Evolutionary conservation across 2,113 vertebrate species (phyloP), one percentile per base, ranked within the genome.

Genomic region (Phaethornis superciliosus): DNA sequence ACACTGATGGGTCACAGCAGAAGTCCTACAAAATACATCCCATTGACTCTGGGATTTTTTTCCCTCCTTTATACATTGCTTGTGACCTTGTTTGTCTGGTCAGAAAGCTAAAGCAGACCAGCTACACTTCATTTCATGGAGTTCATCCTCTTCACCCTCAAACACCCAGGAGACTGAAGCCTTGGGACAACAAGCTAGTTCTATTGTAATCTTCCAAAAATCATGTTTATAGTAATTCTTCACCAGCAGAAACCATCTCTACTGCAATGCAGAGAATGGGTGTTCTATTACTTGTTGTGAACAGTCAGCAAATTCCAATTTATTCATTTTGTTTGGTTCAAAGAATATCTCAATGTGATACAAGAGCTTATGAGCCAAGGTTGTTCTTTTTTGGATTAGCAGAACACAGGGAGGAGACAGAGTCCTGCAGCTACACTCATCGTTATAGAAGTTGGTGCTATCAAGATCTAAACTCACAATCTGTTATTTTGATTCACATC

Each of bases 221-320:
- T 78, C 2, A 65, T 14, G 37, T 46, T 63, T 23, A 15, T 4
- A 55, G 59, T 21, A 6, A 69, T 22, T 59, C 63, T 30, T 52
- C 22, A 51, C 27, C 22, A n/a, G 51, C 30, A 62, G 88, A 88
- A 37, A 13, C 64, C n/a, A 78, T 30, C 42, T 59, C 33, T 49
- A 22, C 94, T 86, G 91, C 95, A 89, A 90, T 78, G 75, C 95
- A 97, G 85, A 44, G 81, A 81, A 68, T 0, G 2, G 44, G 90
- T 2, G 0, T 32, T 74, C 23, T 51, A 78, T 10, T 49, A 58
- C 88, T 83, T 56, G 59, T 10, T 59, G 72, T 67, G 63, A 91
- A 28, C 72, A 75, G 68, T 90, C 94, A 95, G 92, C 94, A 94
- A 90, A 96, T 93, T 72, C 88, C 93, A 69, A n/a, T 75, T 96